Evolutionary conservation across 2,888 invertebrate species (phyloP), one percentile per base, ranked within the genome.

Genomic region (Lasioglossum marginatum): DNA sequence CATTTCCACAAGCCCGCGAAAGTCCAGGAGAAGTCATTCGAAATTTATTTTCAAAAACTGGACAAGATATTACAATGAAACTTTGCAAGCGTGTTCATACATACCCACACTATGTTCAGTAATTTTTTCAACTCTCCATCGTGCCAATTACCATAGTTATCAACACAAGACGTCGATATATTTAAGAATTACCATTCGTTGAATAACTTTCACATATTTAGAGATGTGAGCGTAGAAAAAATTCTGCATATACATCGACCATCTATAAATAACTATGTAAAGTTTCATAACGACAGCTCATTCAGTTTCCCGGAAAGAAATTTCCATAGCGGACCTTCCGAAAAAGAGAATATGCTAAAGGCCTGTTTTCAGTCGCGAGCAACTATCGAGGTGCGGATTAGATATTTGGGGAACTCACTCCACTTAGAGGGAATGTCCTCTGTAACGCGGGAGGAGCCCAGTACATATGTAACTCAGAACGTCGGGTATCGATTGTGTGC

Each of bases 41-140:
- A 8, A 6, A 52, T 23, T 52, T n/a, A 4, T n/a, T 1, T 4
- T 1, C 4, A 0, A 1, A 3, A n/a, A n/a, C 57, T 12, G n/a
- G 4, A n/a, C n/a, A n/a, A 12, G 4, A n/a, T 12, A 57, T n/a
- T 12, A 6, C n/a, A n/a, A 12, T 12, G 57, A 12, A n/a, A n/a
- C n/a, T 57, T 4, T 1, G 57, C 57, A n/a, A 10, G 1, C n/a
- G 3, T n/a, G 10, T n/a, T 57, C 57, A 12, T 1, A 3, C 1
- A 57, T n/a, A 57, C 1, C 1, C 19, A 0, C 2, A 23, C 23
- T 10, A 2, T 2, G 1, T 52, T 52, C 23, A 52, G 23, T 23
- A 19, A 23, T 52, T 52, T 52, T 52, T 52, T 2, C 52, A 23
- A 19, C 23, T 19, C 2, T 3, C 23, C 23, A 52, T 52, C 52